Conservation (phyloP, 2,888 invertebrate species). For the Thereva unica region DNA sequence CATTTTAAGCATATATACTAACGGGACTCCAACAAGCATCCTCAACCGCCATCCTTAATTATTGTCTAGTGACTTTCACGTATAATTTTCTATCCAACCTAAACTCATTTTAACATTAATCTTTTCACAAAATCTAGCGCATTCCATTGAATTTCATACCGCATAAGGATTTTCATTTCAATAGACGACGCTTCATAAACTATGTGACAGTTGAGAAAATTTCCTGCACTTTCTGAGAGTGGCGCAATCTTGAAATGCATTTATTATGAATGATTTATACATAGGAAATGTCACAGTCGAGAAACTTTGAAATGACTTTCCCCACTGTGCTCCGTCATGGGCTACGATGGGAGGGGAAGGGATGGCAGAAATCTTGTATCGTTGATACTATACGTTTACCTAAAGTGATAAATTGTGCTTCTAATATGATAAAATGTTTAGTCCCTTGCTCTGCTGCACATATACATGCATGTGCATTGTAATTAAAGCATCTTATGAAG, state of each 20-base stretch:
- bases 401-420: conserved; percentile 24
- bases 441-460: background rate
- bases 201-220: conserved; percentile 2
- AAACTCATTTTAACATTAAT: too few species aligned
- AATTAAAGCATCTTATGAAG: too few species aligned
- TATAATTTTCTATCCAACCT: too few species aligned
- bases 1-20: too few species aligned
- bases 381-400: background rate
- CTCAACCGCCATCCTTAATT: too few species aligned
- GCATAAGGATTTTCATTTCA: too few species aligned
- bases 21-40: too few species aligned
- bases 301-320: conserved; percentile 3
- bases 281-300: conserved; percentile 9
- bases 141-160: too few species aligned
- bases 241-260: conserved; percentile 26
- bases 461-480: too few species aligned
- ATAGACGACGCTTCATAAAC: too few species aligned
- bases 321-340: background rate
- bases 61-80: too few species aligned
- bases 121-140: too few species aligned
- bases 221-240: conserved; percentile 22
- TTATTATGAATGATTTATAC: conserved; percentile 34
- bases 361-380: background rate
- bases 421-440: conserved; percentile 29
- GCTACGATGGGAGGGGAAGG: background rate